Conservation (phyloP, 2,797 vertebrate genomes). For the Syngnathus rostellatus region DNA sequence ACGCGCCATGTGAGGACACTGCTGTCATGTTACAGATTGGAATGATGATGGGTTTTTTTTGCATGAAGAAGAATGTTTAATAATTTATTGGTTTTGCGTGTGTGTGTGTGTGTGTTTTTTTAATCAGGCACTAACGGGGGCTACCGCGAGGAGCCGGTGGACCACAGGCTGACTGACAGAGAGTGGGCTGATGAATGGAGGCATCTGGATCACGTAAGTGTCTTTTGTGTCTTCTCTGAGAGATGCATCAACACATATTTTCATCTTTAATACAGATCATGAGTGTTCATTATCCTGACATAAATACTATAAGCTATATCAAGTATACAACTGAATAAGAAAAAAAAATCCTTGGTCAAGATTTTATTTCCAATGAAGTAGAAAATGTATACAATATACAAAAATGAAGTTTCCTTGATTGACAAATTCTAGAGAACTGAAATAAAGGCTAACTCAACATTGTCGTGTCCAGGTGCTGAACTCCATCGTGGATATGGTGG, state of each 20-base stretch:
- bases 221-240: neutral
- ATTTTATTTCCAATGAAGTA: neutral
- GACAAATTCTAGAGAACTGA: neutral
- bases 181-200: conserved; percentile 99
- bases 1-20: neutral
- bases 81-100: conserved; percentile 16
- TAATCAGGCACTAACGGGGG: conserved; percentile 84
- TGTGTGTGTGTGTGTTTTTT: conserved; percentile 35
- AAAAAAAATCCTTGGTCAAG: neutral
- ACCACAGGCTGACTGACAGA: conserved; percentile 94
- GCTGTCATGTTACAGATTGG: neutral
- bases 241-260: neutral
- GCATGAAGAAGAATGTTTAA: conserved; percentile 26
- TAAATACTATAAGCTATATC: neutral
- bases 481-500: conserved; percentile 99
- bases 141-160: conserved; percentile 93
- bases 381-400: neutral
- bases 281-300: neutral
- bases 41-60: neutral
- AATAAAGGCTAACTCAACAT: neutral
- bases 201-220: conserved; percentile 95
- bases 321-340: no score
- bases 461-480: conserved; percentile 81
- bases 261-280: neutral
- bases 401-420: neutral